These are phyloP conservation scores for Falco novaeseelandiae DNA, from an alignment of 2,797 vertebrate genomes.

Conservation along the genomic window DNA sequence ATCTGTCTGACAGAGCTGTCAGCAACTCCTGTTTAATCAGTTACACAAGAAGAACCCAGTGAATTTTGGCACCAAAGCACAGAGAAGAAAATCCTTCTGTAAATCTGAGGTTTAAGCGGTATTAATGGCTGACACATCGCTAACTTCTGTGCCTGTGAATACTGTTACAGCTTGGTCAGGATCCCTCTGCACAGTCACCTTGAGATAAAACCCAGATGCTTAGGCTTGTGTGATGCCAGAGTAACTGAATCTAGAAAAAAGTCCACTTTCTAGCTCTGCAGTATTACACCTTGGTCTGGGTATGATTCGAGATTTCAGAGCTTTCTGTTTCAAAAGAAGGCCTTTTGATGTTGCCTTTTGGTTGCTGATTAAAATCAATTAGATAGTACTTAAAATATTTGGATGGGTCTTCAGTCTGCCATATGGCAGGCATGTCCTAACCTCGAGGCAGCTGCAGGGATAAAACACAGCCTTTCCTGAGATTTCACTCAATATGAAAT, in stretches of 20 bases:
- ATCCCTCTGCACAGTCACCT: background rate
- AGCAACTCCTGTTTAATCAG: background rate
- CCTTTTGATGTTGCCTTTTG: background rate
- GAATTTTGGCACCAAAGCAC: background rate
- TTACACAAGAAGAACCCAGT: background rate
- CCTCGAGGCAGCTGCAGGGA: background rate
- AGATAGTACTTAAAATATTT: background rate
- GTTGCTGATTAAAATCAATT: conserved; percentile 34
- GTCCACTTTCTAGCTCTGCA: background rate
- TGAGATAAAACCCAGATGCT: background rate
- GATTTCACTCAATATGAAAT: background rate
- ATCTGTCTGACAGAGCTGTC: background rate
- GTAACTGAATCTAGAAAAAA: background rate
- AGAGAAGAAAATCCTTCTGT: conserved; percentile 17
- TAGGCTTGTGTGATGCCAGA: background rate
- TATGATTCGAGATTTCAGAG: background rate
- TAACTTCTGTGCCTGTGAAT: background rate
- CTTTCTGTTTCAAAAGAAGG: background rate
- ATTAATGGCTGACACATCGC: conserved; percentile 18
- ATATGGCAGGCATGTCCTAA: background rate
- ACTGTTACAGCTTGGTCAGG: background rate
- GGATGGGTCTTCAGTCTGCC: background rate
- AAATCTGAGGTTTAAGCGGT: conserved; percentile 28
- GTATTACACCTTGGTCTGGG: background rate
- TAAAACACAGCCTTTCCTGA: background rate